These are phyloP conservation scores for Erythrolamprus reginae DNA, from an alignment of 2,113 vertebrate genomes.

Conservation along the genomic window DNA sequence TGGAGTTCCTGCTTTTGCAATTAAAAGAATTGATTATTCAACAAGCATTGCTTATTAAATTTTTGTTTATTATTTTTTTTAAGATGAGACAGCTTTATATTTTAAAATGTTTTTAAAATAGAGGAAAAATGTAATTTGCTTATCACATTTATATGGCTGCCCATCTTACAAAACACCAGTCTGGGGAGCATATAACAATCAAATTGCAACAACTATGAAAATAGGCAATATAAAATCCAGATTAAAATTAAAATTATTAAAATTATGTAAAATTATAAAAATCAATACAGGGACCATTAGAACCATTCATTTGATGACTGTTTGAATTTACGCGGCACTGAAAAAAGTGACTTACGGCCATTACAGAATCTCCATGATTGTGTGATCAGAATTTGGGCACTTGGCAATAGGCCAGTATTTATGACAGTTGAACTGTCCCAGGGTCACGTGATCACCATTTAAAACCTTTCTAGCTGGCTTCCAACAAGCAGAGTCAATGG, in stretches of 20 bases:
- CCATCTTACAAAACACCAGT: neutral
- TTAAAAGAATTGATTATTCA: neutral
- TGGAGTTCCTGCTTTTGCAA: neutral
- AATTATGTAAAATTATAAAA: neutral
- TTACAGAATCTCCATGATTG: neutral
- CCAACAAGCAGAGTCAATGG: neutral
- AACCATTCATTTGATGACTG: neutral
- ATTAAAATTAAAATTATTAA: neutral
- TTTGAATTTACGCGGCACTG: neutral
- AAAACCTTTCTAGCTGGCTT: neutral
- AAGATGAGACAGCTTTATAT: neutral
- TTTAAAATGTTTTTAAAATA: neutral
- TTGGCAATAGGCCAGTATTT: neutral
- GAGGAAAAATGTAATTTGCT: neutral
- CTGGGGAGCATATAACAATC: neutral
- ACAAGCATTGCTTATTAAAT: neutral
- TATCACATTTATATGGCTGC: neutral
- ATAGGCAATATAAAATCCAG: neutral
- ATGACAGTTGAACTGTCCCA: neutral
- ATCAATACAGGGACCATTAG: neutral
- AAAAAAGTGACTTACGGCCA: neutral
- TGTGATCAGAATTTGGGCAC: neutral
- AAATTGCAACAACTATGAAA: neutral
- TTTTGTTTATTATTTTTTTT: neutral
- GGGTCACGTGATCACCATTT: neutral